Conservation (phyloP, 2,113 vertebrate genomes). For the Clinocottus analis region DNA sequence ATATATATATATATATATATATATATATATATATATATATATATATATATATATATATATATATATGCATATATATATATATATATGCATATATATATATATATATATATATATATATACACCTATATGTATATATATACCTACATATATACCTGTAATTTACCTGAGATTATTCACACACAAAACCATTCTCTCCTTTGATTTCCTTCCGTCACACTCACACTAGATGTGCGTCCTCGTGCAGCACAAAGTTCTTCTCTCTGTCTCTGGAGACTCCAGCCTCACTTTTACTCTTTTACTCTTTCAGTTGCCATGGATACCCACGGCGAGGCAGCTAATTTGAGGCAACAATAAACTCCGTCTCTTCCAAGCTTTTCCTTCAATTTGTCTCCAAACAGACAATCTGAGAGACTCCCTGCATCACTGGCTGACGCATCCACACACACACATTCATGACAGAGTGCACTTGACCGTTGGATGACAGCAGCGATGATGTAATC, state of each 20-base stretch:
- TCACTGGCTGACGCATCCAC: slow-evolving; percentile 14
- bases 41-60: no score
- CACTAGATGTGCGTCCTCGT: slow-evolving; percentile 47
- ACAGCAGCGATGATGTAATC: slow-evolving; percentile 70
- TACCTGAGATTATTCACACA: slow-evolving; percentile 31
- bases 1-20: no score
- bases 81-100: no score
- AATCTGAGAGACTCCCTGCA: slow-evolving; percentile 44
- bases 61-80: no score
- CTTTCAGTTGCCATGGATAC: slow-evolving; percentile 82
- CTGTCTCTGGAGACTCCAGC: slow-evolving; percentile 67
- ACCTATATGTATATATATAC: no score
- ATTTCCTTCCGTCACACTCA: slow-evolving; percentile 66
- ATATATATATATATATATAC: no score
- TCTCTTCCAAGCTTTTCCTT: slow-evolving; percentile 64
- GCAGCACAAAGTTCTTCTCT: slow-evolving; percentile 68
- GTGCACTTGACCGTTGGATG: slow-evolving; percentile 36
- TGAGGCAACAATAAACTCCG: slow-evolving; percentile 70
- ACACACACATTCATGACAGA: slow-evolving; percentile 10
- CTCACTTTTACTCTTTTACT: slow-evolving; percentile 80
- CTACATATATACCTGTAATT: background rate
- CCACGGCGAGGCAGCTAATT: slow-evolving; percentile 71
- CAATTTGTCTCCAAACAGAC: slow-evolving; percentile 67
- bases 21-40: no score
- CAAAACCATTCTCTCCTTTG: slow-evolving; percentile 44